A percentile compares a stretch with the other conserved stretches of the same genome.
Evolutionary conservation across 2,888 invertebrate genomes (phyloP).

Genomic region (Andrena haemorrhoa): DNA sequence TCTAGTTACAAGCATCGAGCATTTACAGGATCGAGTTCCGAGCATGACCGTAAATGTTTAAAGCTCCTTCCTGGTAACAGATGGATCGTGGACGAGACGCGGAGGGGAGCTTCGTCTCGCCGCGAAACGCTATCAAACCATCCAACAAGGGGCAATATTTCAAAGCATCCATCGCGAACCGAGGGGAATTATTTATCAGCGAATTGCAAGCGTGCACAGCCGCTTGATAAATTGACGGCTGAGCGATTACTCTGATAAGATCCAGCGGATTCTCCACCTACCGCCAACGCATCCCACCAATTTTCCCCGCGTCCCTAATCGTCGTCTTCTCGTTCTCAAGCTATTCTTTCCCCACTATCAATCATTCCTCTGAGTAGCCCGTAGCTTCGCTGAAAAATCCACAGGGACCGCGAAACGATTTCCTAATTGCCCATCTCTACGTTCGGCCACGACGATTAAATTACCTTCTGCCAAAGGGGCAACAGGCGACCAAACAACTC

Average conservation of each 20-base stretch:
- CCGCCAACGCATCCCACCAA: neutral
- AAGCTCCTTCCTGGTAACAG: neutral
- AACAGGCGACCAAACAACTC: neutral
- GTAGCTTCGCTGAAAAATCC: neutral
- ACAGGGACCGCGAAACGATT: neutral
- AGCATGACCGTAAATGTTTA: neutral
- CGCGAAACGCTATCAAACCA: neutral
- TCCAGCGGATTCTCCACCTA: neutral
- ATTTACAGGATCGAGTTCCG: neutral
- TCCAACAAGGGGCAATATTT: neutral
- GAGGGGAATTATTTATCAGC: slow-evolving; percentile 42
- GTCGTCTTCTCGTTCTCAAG: neutral
- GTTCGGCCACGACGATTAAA: neutral
- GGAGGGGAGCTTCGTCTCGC: neutral
- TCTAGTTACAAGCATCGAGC: slow-evolving; percentile 30
- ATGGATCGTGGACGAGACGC: neutral
- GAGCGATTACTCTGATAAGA: slow-evolving; percentile 13
- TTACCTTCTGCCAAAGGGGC: neutral
- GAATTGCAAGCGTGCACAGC: slow-evolving; percentile 13
- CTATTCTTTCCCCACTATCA: neutral
- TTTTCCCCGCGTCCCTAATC: neutral
- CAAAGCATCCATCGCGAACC: neutral
- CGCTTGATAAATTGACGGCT: slow-evolving; percentile 30
- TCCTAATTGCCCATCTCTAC: too few species aligned
- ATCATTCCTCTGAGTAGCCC: neutral